Evolutionary conservation across 2,797 vertebrate genomes (phyloP), one percentile per base, ranked within the genome.

Genomic region (Valencia hispanica): DNA sequence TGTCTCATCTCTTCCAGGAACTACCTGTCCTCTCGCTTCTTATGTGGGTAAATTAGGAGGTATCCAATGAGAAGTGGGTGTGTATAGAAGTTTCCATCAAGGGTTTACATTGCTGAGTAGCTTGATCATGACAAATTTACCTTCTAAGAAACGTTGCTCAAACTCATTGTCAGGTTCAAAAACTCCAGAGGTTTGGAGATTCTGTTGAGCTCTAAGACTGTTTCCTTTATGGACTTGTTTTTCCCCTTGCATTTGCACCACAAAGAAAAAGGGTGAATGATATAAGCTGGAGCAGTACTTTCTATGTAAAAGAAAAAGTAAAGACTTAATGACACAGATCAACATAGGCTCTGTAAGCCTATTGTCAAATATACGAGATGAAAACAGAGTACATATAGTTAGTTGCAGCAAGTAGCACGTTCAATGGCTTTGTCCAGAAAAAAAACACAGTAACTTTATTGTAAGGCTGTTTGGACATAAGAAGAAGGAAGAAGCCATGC

Each of bases 1-100:
- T 77, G 85, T 90, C 88, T 91, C 88, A 72, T 91, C 88, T 85
- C 57, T 51, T 85, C 80, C 32, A 8, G 82, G 85, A 86, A 87
- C 84, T 85, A 85, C 89, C 85, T 79, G 79, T 81, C 32, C 84
- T 82, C 73, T 84, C 63, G 30, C n/a, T 78, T 69, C 36, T 25
- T 79, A 71, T 68, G 61, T 84, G 79, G 68, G 65, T 78, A 71
- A 81, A 50, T 77, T 70, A 61, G 69, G 50, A 48, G 57, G 43
- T 53, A 30, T 73, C 79, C 20, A 34, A 43, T 72, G 36, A 45
- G 22, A 32, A 6, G 9, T 8, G 30, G 48, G 71, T 70, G 22
- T 39, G 68, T 70, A 59, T 70, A 74, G 76, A 81, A 34, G 78
- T 89, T 78, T 75, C 68, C 74, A 74, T 73, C 79, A 68, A 76